Base-by-base conservation (phyloP, 1,140 invertebrate species). In the Camponotus floridanus region DNA sequence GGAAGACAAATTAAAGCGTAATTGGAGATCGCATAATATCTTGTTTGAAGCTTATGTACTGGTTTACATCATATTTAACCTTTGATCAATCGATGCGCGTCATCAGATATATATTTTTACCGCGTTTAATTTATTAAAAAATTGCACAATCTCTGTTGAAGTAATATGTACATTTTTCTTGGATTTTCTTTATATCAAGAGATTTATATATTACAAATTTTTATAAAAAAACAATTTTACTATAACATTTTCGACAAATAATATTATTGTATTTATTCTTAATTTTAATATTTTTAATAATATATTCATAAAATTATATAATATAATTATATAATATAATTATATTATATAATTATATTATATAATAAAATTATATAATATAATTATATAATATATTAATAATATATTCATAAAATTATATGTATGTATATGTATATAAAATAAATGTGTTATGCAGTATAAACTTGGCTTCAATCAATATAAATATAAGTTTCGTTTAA, bases 1-100 rank as follows among this genome's bases (percentile, higher is more conserved):
- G 68, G 55, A 83, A 83, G 79, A 36, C 31, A 74, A 81, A 81
- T 81, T 81, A 61, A 81, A 33, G 42, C 67, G 26, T 83, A 83
- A 83, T 83, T 83, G 68, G 15, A n/a, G 36, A 71, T n/a, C 42
- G 33, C 31, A 33, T 9, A 68, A 70, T 15, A 42, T 71, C 51
- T 59, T 70, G n/a, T 42, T 71, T 21, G 51, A 45, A 7, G 33
- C 74, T 21, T 62, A 39, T 18, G 18, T 59, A 70, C 39, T 15
- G 26, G 4, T 67, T 74, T 61, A 51, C 26, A 31, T 48, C 15
- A n/a, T 51, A 31, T 31, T 57, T 48, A 36, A 48, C 42, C 48
- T 68, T 48, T 59, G n/a, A 48, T 31, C 45, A 0, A 48, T 6
- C 11, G 9, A 13, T 48, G 9, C 11, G 13, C 18, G 8, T 15